Conservation (phyloP, 2,113 vertebrate species). For the Semnornis frantzii region DNA sequence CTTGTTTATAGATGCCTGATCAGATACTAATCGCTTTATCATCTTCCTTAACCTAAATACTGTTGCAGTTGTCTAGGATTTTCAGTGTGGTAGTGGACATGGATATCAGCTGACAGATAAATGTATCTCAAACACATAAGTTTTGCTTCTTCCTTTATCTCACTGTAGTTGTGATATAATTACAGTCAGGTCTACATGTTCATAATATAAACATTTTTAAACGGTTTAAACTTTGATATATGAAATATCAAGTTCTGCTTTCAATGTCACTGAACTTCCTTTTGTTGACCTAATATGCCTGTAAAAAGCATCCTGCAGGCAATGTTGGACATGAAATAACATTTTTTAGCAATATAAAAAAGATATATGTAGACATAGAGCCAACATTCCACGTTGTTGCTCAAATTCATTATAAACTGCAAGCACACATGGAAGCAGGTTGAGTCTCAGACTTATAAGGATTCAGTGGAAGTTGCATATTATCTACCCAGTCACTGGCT, state of each 20-base stretch:
- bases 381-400: not conserved
- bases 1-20: slow-evolving; percentile 19
- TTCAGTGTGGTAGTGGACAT: not conserved
- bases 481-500: not conserved
- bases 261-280: not conserved
- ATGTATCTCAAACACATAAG: not conserved
- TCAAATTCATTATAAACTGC: not conserved
- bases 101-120: not conserved
- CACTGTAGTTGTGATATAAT: not conserved
- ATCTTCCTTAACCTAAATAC: slow-evolving; percentile 35
- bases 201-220: not conserved
- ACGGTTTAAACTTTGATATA: not conserved
- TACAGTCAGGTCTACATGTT: not conserved
- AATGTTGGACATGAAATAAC: not conserved
- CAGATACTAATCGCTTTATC: slow-evolving; percentile 32
- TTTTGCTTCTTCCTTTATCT: not conserved
- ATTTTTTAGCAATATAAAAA: not conserved
- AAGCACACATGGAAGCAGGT: not conserved
- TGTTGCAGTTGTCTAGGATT: not conserved
- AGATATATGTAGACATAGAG: not conserved
- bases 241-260: not conserved
- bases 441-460: not conserved
- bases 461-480: not conserved
- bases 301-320: not conserved
- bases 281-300: not conserved